Percentiles rank a stretch among this genome's conserved stretches.
Evolutionary conservation across 1,140 invertebrate genomes (phyloP).

Genomic region (Tachypleus tridentatus): DNA sequence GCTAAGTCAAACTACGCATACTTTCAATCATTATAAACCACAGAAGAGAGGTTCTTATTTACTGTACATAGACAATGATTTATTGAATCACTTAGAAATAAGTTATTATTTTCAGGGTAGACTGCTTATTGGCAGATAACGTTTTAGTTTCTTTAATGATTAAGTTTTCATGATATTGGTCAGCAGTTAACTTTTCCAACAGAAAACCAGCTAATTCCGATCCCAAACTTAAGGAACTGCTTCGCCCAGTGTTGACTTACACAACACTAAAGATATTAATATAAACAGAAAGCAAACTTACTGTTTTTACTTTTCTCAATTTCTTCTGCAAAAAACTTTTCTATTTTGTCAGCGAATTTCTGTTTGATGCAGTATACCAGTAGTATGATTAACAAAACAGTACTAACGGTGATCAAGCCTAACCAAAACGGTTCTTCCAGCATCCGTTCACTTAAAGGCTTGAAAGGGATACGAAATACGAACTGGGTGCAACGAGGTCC

Average conservation of each 20-base stretch:
- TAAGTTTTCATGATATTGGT: not conserved
- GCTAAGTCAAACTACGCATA: too few species aligned
- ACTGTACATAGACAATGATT: too few species aligned
- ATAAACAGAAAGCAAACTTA: conserved; percentile 10
- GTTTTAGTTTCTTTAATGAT: not conserved
- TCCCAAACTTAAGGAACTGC: not conserved
- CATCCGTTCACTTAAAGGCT: conserved; percentile 56
- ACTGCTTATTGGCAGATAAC: not conserved
- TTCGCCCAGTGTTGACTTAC: not conserved
- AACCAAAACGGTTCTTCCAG: conserved; percentile 70
- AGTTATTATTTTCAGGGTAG: not conserved
- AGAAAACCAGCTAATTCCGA: too few species aligned
- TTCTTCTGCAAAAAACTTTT: conserved; percentile 64
- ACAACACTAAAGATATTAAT: not conserved
- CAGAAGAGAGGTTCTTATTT: too few species aligned
- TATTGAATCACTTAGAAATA: not conserved
- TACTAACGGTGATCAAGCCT: conserved; percentile 60
- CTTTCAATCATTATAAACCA: too few species aligned
- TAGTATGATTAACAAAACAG: conserved; percentile 56
- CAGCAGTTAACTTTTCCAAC: not conserved
- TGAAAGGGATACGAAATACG: conserved; percentile 51
- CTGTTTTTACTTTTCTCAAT: conserved; percentile 41
- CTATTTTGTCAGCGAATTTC: conserved; percentile 68
- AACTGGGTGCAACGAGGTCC: conserved; percentile 45
- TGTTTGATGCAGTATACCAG: conserved; percentile 63